Evolutionary conservation across 64 coral and sea anemone genomes (phyloP), one percentile per base, ranked within the genome.

Genomic region (Astreopora myriophthalma): DNA sequence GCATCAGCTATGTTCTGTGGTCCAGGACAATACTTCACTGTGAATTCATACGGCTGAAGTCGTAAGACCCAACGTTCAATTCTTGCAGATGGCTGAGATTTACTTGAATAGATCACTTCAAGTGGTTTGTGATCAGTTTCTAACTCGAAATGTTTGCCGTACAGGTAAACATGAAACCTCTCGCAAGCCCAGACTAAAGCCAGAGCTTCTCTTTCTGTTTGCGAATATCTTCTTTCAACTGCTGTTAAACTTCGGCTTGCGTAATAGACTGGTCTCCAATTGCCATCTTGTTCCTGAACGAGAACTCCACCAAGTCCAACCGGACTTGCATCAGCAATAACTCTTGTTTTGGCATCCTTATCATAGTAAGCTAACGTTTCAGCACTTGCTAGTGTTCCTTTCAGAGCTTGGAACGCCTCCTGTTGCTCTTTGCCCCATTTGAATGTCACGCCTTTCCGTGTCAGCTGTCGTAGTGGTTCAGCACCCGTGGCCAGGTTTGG

Each of bases 401-500:
- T 81, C 49, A 81, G n/a, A 23, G 78, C 33, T 14, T 81, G 6
- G 20, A 81, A 81, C 1, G 46, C 48, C n/a, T 31, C 78, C 12
- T 81, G 48, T 22, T 31, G 27, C 78, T 61, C 39, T 32, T 24
- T 1, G 7, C 20, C 48, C 48, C 78, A 60, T 12, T 58, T 81
- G 3, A 75, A 75, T 36, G 34, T 75, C 25, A 75, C 76, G 42
- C 55, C 72, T 74, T 52, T n/a, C 24, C 60, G 26, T 5, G 61
- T 81, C 13, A 69, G 24, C 11, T 37, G 65, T 39, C 89, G 30
- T 3, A 89, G 71, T 24, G 73, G 72, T 16, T 89, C 72, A 35
- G 87, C 48, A 76, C 67, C 7, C n/a, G 87, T 89, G 6, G 87
- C 73, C 25, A 89, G 24, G 24, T 65, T 74, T 2, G 72, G 87